Percentiles rank a stretch among this genome's conserved stretches.
Conservation (phyloP, 2,113 vertebrate species). For the Amphilophus citrinellus region DNA sequence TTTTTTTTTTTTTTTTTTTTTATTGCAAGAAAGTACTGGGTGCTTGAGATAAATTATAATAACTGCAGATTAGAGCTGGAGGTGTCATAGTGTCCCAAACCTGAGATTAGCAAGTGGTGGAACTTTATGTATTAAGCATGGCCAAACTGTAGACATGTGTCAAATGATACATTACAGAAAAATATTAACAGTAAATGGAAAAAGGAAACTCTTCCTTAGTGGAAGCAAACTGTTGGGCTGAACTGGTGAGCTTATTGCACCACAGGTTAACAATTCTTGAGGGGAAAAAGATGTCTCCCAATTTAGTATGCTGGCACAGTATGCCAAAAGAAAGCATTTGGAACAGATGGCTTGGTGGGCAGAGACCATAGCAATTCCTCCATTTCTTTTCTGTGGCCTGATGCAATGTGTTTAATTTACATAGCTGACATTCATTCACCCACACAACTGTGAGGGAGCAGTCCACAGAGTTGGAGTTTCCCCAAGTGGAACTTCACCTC, state of each 20-base stretch:
- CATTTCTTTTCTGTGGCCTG: constrained; percentile 22
- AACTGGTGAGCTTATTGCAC: constrained; percentile 36
- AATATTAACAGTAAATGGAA: background rate
- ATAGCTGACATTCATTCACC: constrained; percentile 17
- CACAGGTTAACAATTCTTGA: constrained; percentile 26
- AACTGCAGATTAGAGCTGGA: background rate
- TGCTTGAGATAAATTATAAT: constrained; percentile 18
- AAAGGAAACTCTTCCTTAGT: background rate
- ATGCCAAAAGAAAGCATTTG: constrained; percentile 28
- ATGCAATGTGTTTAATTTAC: constrained; percentile 51
- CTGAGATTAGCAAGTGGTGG: background rate
- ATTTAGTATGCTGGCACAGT: constrained; percentile 31
- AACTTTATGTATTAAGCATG: background rate
- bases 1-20: background rate
- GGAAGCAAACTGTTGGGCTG: background rate
- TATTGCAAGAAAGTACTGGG: background rate
- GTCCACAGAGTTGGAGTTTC: background rate
- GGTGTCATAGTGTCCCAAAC: constrained; percentile 7
- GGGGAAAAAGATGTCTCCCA: background rate
- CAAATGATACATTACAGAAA: background rate
- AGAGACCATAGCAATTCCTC: constrained; percentile 28
- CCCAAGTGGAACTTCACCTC: constrained; percentile 2
- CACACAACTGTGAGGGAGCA: constrained; percentile 2
- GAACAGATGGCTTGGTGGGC: constrained; percentile 60
- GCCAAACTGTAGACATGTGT: background rate